phyloP scores from a whole-genome alignment of 1,140 invertebrate genomes.

The Leptestheria dahalacensis region DNA sequence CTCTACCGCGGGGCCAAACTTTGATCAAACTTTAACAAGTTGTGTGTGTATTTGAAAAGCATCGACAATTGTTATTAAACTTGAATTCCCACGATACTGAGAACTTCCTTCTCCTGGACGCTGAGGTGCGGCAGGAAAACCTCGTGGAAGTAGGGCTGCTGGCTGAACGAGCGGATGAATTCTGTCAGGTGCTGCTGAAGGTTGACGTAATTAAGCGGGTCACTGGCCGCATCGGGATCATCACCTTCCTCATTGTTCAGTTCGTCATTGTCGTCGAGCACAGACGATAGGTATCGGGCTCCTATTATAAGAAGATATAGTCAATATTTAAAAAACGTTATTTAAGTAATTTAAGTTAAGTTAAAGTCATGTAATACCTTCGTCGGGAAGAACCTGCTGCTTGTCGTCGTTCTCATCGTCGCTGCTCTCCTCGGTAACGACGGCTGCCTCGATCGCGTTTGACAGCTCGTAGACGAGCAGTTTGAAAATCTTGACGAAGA shows the following conservation, averaged over 20 bases:
- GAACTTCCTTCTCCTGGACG: conserved; percentile 30
- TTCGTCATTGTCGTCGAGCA: conserved; percentile 9
- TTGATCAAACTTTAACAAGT: no score
- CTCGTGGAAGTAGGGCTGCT: conserved; percentile 37
- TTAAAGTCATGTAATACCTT: not conserved
- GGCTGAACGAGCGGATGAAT: conserved; percentile 42
- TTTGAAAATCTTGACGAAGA: conserved; percentile 44
- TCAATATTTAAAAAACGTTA: not conserved
- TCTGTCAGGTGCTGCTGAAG: conserved; percentile 41
- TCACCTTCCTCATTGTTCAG: conserved; percentile 12
- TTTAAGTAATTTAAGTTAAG: not conserved
- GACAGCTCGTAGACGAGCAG: conserved; percentile 39
- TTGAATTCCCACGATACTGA: conserved; percentile 24
- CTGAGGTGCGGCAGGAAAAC: conserved; percentile 41
- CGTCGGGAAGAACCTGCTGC: not conserved
- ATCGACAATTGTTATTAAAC: no score
- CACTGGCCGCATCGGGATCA: conserved; percentile 37
- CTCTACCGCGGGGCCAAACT: no score
- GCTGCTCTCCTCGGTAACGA: conserved; percentile 22
- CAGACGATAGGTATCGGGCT: not conserved
- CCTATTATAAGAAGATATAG: no score
- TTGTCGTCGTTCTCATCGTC: conserved; percentile 9
- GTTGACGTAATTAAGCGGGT: conserved; percentile 43
- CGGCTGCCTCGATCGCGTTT: conserved; percentile 31
- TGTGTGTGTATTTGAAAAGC: no score